Evolutionary conservation across 2,888 invertebrate species (phyloP), one percentile per base, ranked within the genome.

Genomic region (Vesta saturnalis): DNA sequence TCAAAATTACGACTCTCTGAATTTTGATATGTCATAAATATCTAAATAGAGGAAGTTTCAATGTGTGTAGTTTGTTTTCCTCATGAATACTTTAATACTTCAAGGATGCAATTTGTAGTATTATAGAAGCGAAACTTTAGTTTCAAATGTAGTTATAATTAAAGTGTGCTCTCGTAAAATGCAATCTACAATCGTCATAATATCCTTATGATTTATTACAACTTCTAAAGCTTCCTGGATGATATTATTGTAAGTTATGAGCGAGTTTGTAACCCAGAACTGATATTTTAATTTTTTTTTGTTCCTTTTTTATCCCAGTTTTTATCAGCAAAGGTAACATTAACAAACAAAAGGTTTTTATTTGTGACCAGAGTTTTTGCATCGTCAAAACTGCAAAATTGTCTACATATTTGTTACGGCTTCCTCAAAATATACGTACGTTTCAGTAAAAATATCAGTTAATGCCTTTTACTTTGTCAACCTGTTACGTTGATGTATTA

Each of bases 161-260:
- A 52, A 19, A 52, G 19, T 52, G 6, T 6, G 12, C 16, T 6
- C 8, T 8, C 47, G 47, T 47, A 8, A 47, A 47, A 15, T 56
- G 30, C 19, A 43, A 69, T 67, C 68, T 68, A 70, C 70, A 65
- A 63, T 69, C 73, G 70, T 68, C 73, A 67, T 72, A 73, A 74
- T 66, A 74, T 72, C 73, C 71, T 70, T 67, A 69, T 75, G 72
- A 74, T 73, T 72, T 67, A 73, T 69, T 67, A 67, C 60, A 71
- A 66, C 57, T 55, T 63, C 62, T 66, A 68, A 62, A 56, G 73
- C 70, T 67, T 71, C 46, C 55, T 49, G 58, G 69, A 64, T 60
- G 70, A 69, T 66, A 68, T 70, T 67, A 65, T 64, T 59, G 64
- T 69, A 58, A 71, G 69, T 71, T 71, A 69, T 64, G 56, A 58